Evolutionary conservation across 2,797 vertebrate species (phyloP).

Genomic region (Acipenser transmontanus): DNA sequence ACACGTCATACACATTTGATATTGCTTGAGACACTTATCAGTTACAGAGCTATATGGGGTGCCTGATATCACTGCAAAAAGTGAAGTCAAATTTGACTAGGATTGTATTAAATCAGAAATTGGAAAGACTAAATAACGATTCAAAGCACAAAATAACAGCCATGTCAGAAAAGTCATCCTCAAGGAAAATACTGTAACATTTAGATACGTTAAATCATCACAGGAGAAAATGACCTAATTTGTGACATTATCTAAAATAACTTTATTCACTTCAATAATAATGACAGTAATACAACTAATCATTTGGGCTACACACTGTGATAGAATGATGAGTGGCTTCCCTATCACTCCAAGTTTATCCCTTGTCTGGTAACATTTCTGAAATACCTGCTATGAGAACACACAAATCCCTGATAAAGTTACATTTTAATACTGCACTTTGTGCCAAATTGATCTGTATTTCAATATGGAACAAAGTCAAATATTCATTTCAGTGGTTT

Average conservation of each 20-base stretch:
- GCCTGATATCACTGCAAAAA: too few relatives aligned
- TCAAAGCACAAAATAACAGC: neutral
- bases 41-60: too few relatives aligned
- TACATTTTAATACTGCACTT: constrained; percentile 39
- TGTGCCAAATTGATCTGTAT: constrained; percentile 39
- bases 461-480: constrained; percentile 52
- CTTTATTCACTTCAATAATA: constrained; percentile 1
- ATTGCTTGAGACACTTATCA: too few relatives aligned
- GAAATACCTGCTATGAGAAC: constrained; percentile 54
- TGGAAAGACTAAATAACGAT: neutral
- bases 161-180: neutral
- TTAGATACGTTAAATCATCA: neutral
- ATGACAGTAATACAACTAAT: constrained; percentile 13
- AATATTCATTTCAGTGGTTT: constrained; percentile 58
- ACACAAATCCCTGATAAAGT: constrained; percentile 45
- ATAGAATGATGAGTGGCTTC: constrained; percentile 9
- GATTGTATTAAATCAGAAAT: neutral
- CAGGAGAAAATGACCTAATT: neutral
- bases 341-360: constrained; percentile 15
- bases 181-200: constrained; percentile 1
- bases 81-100: too few relatives aligned
- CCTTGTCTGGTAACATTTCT: constrained; percentile 43
- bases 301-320: constrained; percentile 4
- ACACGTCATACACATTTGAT: too few relatives aligned
- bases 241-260: constrained; percentile 16